Conservation (phyloP, 2,888 invertebrate genomes). For the Blastobasis adustella region DNA sequence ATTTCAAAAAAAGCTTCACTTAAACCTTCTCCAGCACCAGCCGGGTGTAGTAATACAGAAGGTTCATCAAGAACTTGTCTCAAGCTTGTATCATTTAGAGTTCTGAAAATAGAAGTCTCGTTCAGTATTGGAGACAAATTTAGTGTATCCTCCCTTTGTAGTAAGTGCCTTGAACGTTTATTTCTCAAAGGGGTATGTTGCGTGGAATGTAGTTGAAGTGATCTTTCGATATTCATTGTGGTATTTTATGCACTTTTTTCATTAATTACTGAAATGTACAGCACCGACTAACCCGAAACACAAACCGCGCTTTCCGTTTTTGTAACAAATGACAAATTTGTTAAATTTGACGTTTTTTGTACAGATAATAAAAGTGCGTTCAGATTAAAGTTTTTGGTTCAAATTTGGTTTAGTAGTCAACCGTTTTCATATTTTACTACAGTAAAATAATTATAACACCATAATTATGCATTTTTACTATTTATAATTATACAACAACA, state of each 20-base stretch:
- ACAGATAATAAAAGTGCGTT: too few relatives aligned
- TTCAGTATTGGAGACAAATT: conserved; percentile 63
- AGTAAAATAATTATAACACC: too few relatives aligned
- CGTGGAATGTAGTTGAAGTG: conserved; percentile 44
- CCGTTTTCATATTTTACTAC: too few relatives aligned
- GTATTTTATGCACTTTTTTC: conserved; percentile 7
- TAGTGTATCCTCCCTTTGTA: conserved; percentile 57
- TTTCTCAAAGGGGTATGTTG: conserved; percentile 53
- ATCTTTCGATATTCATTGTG: conserved; percentile 46
- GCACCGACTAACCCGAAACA: too few relatives aligned
- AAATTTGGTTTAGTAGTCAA: too few relatives aligned
- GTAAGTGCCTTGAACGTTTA: conserved; percentile 44
- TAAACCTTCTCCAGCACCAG: conserved; percentile 46
- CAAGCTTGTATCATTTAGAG: conserved; percentile 60
- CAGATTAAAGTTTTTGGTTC: too few relatives aligned
- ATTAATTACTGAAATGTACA: too few relatives aligned
- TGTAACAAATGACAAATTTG: too few relatives aligned
- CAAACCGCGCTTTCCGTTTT: too few relatives aligned
- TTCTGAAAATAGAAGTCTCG: conserved; percentile 64
- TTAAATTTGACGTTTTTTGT: too few relatives aligned
- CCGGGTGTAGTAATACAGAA: conserved; percentile 42
- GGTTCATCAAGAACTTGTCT: conserved; percentile 62
- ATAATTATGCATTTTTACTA: too few relatives aligned
- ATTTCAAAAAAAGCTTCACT: conserved; percentile 65
- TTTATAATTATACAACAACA: too few relatives aligned